Percentiles rank a stretch among this genome's conserved stretches.
Conservation (phyloP, 1,140 invertebrate species). For the Eupeodes corollae region DNA sequence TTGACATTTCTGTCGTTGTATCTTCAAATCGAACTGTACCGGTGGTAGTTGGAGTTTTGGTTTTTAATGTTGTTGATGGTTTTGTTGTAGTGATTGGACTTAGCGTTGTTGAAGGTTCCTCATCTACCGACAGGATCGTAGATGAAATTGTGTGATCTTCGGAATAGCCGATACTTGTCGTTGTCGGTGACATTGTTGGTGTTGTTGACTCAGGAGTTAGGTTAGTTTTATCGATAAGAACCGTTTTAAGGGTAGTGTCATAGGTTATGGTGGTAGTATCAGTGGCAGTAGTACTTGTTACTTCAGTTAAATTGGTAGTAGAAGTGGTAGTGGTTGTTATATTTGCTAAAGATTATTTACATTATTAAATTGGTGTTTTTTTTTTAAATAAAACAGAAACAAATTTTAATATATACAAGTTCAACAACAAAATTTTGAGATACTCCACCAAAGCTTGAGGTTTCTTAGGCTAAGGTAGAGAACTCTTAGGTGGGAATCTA, state of each 20-base stretch:
- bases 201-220: no score
- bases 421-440: no score
- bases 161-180: no score
- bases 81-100: background rate
- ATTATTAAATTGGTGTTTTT: slow-evolving; percentile 17
- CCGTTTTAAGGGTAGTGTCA: slow-evolving; percentile 7
- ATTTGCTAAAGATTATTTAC: slow-evolving; percentile 5
- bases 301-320: slow-evolving; percentile 16
- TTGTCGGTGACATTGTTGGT: no score
- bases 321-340: slow-evolving; percentile 15
- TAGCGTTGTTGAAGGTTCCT: no score
- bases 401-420: no score
- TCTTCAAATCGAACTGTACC: slow-evolving; percentile 17
- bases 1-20: slow-evolving; percentile 4
- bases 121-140: no score
- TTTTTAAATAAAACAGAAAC: slow-evolving; percentile 6
- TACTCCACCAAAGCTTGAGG: no score
- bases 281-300: slow-evolving; percentile 10
- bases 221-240: no score
- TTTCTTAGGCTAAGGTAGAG: no score
- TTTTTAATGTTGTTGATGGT: background rate
- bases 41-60: slow-evolving; percentile 22
- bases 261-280: slow-evolving; percentile 11
- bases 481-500: no score
- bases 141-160: no score